Evolutionary conservation across 2,113 vertebrate genomes (phyloP).

Genomic region (Grallaria varia): DNA sequence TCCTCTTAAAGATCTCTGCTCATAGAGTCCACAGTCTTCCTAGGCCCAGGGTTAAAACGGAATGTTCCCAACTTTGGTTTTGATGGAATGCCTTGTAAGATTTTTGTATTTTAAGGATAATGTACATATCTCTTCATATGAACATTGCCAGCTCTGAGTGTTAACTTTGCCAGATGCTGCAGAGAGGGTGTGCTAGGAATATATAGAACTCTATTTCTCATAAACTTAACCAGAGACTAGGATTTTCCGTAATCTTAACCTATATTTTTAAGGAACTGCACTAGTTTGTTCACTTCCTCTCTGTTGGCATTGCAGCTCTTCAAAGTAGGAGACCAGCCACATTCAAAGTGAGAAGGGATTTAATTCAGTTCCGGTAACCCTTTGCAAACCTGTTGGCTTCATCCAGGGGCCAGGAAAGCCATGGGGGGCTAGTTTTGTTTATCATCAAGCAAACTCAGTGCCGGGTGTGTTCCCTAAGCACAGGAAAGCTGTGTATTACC

Average conservation of each 20-base stretch:
- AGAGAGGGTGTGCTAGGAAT: background rate
- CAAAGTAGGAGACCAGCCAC: background rate
- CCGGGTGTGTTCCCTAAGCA: background rate
- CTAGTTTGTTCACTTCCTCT: background rate
- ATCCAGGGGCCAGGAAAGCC: background rate
- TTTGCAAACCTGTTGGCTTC: background rate
- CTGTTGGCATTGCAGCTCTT: background rate
- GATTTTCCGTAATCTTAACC: background rate
- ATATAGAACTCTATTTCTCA: background rate
- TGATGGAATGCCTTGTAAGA: background rate
- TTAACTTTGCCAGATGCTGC: background rate
- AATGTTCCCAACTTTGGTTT: background rate
- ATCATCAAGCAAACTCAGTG: background rate
- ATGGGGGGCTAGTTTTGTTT: background rate
- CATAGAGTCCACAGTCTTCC: background rate
- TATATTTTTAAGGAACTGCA: background rate
- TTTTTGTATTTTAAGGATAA: background rate
- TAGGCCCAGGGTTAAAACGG: background rate
- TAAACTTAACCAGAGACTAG: background rate
- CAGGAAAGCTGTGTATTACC: background rate
- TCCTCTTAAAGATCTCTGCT: background rate
- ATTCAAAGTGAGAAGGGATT: background rate
- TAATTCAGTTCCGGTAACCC: background rate
- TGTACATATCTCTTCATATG: background rate
- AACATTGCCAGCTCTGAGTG: background rate